A percentile compares a stretch with the other conserved stretches of the same genome.
Conservation (phyloP, 2,888 invertebrate species). For the Choreutis nemorana region DNA sequence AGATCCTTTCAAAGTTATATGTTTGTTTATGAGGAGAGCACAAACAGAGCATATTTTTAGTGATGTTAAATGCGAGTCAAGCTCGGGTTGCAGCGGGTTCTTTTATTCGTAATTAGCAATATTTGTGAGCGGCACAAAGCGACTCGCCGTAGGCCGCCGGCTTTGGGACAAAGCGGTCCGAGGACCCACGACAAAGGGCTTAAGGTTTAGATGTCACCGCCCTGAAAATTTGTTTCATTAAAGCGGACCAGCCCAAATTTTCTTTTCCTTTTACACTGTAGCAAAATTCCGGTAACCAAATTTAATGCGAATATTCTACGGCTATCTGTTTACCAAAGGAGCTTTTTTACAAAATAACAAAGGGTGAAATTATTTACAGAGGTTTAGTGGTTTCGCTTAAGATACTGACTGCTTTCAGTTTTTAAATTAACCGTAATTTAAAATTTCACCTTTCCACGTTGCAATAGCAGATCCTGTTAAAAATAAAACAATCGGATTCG, state of each 20-base stretch:
- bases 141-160: constrained; percentile 33
- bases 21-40: no score
- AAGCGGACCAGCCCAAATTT: constrained; percentile 43
- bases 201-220: constrained; percentile 55
- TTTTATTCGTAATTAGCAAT: constrained; percentile 57
- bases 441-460: no score
- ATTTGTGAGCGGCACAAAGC: constrained; percentile 51
- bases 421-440: no score
- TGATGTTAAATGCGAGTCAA: no score
- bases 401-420: no score
- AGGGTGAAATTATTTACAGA: constrained; percentile 28
- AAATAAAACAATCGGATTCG: no score
- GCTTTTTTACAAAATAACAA: constrained; percentile 29
- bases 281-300: constrained; percentile 32
- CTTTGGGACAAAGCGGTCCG: constrained; percentile 39
- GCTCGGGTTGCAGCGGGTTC: constrained; percentile 20
- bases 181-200: constrained; percentile 52
- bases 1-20: no score
- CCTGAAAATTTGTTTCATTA: constrained; percentile 62
- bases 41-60: no score
- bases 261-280: constrained; percentile 37
- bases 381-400: no score
- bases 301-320: constrained; percentile 34
- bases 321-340: constrained; percentile 36
- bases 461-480: no score